phyloP scores from a whole-genome alignment of 2,797 vertebrate species.

The Leptodactylus fallax region DNA sequence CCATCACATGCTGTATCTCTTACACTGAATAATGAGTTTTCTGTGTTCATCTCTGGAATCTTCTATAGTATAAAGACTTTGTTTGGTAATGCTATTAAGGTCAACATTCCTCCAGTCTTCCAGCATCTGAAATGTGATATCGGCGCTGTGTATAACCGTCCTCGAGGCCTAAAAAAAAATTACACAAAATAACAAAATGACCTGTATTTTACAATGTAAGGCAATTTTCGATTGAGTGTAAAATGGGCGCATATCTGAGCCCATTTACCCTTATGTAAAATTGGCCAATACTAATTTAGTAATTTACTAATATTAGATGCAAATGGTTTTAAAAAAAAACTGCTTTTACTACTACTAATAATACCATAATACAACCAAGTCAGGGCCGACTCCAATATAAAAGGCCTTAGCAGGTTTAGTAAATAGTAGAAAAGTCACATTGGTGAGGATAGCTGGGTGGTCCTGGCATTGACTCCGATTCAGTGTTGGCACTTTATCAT shows the following conservation, averaged over 20 bases:
- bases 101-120: constrained; percentile 99
- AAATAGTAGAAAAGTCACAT: neutral
- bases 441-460: neutral
- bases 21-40: constrained; percentile 95
- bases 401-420: neutral
- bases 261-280: too few relatives aligned
- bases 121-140: constrained; percentile 99
- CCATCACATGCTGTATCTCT: constrained; percentile 68
- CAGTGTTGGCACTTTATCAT: too few relatives aligned
- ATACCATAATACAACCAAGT: neutral
- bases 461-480: neutral
- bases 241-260: too few relatives aligned
- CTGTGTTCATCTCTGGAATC: constrained; percentile 95
- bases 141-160: constrained; percentile 98
- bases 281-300: neutral
- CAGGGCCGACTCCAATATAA: neutral
- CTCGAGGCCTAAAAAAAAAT: constrained; percentile 88
- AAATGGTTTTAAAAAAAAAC: neutral
- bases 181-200: too few relatives aligned
- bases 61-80: constrained; percentile 98
- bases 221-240: too few relatives aligned
- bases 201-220: too few relatives aligned
- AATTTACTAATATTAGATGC: neutral
- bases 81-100: constrained; percentile 98
- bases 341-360: neutral